Conservation (phyloP, 2,888 invertebrate species). For the Apodemia zela region DNA sequence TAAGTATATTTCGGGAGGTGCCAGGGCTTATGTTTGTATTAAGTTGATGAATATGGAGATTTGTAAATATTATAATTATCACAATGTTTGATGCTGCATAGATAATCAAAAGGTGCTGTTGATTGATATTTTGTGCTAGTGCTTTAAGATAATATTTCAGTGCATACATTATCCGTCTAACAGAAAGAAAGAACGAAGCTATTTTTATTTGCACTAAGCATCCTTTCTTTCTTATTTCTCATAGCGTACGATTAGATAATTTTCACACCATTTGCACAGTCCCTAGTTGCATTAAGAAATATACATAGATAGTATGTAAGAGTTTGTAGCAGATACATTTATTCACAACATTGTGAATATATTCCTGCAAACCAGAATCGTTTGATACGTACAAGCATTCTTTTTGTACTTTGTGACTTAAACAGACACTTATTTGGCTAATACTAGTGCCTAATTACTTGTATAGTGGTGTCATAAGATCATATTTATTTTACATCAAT, state of each 20-base stretch:
- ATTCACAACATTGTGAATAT: background rate
- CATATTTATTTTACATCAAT: no score
- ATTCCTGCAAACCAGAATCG: no score
- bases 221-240: background rate
- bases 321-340: background rate
- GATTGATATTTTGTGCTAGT: conserved; percentile 13
- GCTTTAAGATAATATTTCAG: background rate
- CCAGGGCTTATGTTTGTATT: background rate
- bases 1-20: no score
- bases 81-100: background rate
- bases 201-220: background rate
- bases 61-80: conserved; percentile 19
- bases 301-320: background rate
- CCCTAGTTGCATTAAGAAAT: background rate
- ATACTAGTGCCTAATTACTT: no score
- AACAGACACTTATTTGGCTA: no score
- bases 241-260: background rate
- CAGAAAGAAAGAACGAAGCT: background rate
- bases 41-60: conserved; percentile 22
- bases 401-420: no score
- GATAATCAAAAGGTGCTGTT: conserved; percentile 11
- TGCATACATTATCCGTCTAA: background rate
- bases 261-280: background rate
- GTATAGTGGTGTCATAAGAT: no score
- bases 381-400: no score